Conservation (phyloP, 2,888 invertebrate genomes). For the Hirtodrosophila confusa region DNA sequence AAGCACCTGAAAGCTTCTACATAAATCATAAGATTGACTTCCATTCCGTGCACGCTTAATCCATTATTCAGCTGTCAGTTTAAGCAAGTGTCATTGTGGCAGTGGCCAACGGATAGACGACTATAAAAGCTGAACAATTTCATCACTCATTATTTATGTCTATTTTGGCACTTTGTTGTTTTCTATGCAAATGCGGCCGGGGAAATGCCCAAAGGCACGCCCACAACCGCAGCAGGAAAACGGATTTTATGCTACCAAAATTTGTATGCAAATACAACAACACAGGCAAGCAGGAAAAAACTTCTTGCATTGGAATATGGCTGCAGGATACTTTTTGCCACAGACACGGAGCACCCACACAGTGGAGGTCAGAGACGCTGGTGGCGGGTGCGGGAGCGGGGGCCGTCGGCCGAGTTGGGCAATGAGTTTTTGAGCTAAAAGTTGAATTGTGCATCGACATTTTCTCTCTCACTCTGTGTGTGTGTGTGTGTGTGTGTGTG, state of each 20-base stretch:
- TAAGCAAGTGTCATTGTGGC: conserved; percentile 15
- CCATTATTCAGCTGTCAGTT: neutral
- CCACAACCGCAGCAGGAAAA: conserved; percentile 63
- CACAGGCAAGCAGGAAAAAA: conserved; percentile 18
- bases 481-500: conserved; percentile 46
- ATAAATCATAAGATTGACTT: no score
- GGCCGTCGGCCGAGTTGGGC: conserved; percentile 54
- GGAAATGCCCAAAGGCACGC: conserved; percentile 56
- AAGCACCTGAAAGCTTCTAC: no score
- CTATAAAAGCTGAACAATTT: conserved; percentile 49
- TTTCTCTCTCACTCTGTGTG: conserved; percentile 12
- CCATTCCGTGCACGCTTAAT: neutral
- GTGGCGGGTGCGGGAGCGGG: neutral
- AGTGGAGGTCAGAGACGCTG: neutral
- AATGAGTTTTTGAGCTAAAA: conserved; percentile 79
- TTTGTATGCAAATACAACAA: conserved; percentile 63
- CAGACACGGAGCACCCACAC: conserved; percentile 30
- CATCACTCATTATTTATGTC: conserved; percentile 78
- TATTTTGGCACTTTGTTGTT: conserved; percentile 54
- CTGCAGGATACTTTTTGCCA: conserved; percentile 73
- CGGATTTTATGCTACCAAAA: conserved; percentile 53
- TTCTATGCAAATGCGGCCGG: conserved; percentile 56
- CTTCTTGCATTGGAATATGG: conserved; percentile 64
- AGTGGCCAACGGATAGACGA: conserved; percentile 7
- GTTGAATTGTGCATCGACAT: conserved; percentile 79